Base-by-base conservation (phyloP, 2,113 vertebrate genomes). In the Buteo buteo region DNA sequence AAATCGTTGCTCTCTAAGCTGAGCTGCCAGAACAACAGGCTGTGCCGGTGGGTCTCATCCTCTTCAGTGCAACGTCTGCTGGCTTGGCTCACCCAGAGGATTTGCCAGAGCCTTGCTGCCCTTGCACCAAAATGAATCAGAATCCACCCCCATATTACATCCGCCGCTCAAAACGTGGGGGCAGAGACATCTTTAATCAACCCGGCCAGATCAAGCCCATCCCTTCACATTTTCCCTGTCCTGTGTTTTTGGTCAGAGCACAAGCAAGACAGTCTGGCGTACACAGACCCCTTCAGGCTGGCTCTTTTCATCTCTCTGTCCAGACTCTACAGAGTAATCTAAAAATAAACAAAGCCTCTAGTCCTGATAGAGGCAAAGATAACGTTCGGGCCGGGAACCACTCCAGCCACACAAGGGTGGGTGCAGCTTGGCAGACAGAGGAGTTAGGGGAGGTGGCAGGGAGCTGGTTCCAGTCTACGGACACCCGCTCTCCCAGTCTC, bases 291-390 rank as follows among this genome's bases (percentile, higher is more conserved):
- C 81, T 96, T 84, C 61, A 72, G 12, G 9, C 61, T 91, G 81
- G 22, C 78, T 85, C 81, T 95, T 95, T 95, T 92, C 74, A 94
- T 90, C 78, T 87, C 47, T 85, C 78, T 77, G 87, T 80, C 66
- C 87, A 90, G 84, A 71, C 66, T 79, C 88, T 67, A 66, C 62
- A 59, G 45, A 54, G 55, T 88, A 91, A 88, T 93, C 87, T 64
- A 55, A 90, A 96, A 96, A 90, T 44, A 96, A 97, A 94, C 94
- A 95, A 95, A 82, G 74, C 42, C 66, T 91, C 26, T 66, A 80
- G 71, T 55, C 78, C 70, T 38, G 54, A 61, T 55, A 95, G 74
- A 5, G 32, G 31, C 62, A 79, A 72, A 94, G 88, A 95, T 95
- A 95, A 95, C 83, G 89, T 66, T 72, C 36, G 38, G 13, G 9